Evolutionary conservation across 1,140 invertebrate species (phyloP).

Genomic region (Agrilus planipennis): DNA sequence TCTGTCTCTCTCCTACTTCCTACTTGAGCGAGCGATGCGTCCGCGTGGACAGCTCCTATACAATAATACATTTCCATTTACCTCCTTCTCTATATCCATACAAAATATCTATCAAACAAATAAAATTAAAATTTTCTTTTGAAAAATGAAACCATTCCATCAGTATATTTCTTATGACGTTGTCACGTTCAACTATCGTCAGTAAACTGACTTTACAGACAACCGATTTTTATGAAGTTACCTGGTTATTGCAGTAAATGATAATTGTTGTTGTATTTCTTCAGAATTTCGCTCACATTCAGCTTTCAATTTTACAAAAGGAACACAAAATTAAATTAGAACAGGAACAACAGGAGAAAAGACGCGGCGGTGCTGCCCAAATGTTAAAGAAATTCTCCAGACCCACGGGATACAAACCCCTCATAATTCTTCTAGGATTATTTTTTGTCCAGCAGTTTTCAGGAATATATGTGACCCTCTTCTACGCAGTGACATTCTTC

Average conservation of each 20-base stretch:
- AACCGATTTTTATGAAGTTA: too few species aligned
- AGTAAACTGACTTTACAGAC: too few species aligned
- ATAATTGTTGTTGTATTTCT: not conserved
- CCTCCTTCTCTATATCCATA: too few species aligned
- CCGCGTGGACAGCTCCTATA: too few species aligned
- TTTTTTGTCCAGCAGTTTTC: slow-evolving; percentile 48
- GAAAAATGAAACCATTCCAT: too few species aligned
- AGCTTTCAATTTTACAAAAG: slow-evolving; percentile 29
- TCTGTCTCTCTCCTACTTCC: too few species aligned
- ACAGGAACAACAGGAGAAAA: slow-evolving; percentile 25
- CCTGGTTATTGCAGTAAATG: not conserved
- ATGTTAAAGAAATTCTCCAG: slow-evolving; percentile 35
- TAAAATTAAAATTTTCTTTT: too few species aligned
- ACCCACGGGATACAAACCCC: slow-evolving; percentile 45
- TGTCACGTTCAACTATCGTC: too few species aligned
- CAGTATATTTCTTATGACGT: too few species aligned
- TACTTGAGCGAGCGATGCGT: too few species aligned
- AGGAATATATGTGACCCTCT: slow-evolving; percentile 53
- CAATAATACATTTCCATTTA: too few species aligned
- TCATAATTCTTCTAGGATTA: slow-evolving; percentile 39
- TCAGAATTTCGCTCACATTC: slow-evolving; percentile 22
- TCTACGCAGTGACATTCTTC: slow-evolving; percentile 51
- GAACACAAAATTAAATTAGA: slow-evolving; percentile 32
- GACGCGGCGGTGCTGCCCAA: slow-evolving; percentile 9
- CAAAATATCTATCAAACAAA: too few species aligned